phyloP scores from a whole-genome alignment of 2,113 vertebrate species.

The Phocoena phocoena region DNA sequence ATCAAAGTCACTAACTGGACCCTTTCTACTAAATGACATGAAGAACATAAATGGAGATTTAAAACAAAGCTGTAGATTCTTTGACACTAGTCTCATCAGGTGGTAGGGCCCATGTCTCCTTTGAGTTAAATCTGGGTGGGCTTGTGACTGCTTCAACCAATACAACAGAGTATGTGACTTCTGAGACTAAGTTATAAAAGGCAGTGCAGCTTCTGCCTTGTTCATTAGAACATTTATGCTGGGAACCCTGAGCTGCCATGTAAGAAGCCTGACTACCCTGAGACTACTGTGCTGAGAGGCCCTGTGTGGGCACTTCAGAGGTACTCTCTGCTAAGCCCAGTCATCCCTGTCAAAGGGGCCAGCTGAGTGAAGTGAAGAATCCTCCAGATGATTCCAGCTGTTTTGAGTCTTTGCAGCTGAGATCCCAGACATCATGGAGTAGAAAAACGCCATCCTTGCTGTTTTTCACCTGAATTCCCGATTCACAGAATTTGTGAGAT shows the following conservation, averaged over 20 bases:
- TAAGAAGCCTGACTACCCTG: background rate
- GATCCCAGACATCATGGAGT: background rate
- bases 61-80: background rate
- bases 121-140: slow-evolving; percentile 13
- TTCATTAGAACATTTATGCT: background rate
- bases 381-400: slow-evolving; percentile 10
- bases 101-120: background rate
- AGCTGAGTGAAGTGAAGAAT: slow-evolving; percentile 26
- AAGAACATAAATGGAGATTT: background rate
- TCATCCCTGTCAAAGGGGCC: background rate
- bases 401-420: slow-evolving; percentile 32
- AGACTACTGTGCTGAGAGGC: background rate
- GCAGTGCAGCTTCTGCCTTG: background rate
- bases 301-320: background rate
- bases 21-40: slow-evolving; percentile 6
- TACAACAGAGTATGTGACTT: background rate
- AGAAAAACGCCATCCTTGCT: background rate
- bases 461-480: slow-evolving; percentile 42
- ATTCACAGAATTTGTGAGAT: background rate
- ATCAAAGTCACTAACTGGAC: slow-evolving; percentile 13
- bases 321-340: background rate
- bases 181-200: slow-evolving; percentile 10
- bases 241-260: background rate
- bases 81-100: background rate
- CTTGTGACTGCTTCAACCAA: background rate